Conservation (phyloP, 2,797 vertebrate genomes). For the Sciaenops ocellatus region DNA sequence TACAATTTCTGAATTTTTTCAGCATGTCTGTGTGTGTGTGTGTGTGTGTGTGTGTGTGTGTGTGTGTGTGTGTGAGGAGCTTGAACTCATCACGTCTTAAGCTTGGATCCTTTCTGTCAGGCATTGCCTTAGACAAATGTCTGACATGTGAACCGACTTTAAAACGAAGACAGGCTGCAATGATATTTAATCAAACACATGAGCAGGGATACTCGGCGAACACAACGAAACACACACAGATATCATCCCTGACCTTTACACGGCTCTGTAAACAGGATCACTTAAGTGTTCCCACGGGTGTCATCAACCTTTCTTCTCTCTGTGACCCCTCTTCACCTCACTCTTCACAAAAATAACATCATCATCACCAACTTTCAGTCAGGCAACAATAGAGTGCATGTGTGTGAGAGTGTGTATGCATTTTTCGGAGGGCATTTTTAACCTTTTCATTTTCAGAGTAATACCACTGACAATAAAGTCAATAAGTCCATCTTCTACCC, state of each 20-base stretch:
- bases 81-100: slow-evolving; percentile 17
- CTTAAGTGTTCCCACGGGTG: slow-evolving; percentile 6
- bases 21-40: slow-evolving; percentile 2
- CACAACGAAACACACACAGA: slow-evolving; percentile 12
- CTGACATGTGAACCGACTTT: background rate
- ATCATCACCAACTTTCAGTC: background rate
- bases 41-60: slow-evolving; percentile 19
- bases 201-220: background rate
- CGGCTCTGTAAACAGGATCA: slow-evolving; percentile 32
- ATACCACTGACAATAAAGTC: background rate
- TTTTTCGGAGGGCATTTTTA: background rate
- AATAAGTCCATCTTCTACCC: background rate
- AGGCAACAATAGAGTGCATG: background rate
- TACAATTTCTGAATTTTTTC: background rate
- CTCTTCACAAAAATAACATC: background rate
- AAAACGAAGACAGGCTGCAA: background rate
- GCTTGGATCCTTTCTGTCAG: slow-evolving; percentile 6
- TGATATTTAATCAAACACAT: slow-evolving; percentile 16
- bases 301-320: slow-evolving; percentile 18
- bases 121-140: background rate
- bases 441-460: background rate
- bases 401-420: background rate
- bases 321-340: slow-evolving; percentile 10
- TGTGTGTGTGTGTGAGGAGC: slow-evolving; percentile 5
- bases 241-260: slow-evolving; percentile 24